Evolutionary conservation across 1,140 invertebrate genomes (phyloP).

Genomic region (Tetramorium alpestre): DNA sequence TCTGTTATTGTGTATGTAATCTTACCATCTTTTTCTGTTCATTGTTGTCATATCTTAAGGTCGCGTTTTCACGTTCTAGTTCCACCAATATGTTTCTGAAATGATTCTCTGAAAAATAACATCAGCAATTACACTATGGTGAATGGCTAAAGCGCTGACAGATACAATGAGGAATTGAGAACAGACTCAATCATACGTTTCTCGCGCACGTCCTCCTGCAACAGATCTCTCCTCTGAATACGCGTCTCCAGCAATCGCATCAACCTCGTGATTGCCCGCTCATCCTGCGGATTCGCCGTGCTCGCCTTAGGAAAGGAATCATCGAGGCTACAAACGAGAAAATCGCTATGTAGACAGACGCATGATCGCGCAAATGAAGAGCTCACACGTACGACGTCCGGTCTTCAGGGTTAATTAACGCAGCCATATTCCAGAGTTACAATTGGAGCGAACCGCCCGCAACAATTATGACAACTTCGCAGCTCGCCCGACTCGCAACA

Average conservation of each 20-base stretch:
- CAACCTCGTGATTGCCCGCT: conserved; percentile 88
- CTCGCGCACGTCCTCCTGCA: conserved; percentile 83
- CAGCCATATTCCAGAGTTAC: not conserved
- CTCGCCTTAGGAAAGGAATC: conserved; percentile 89
- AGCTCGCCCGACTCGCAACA: not conserved
- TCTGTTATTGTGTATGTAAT: conserved; percentile 49
- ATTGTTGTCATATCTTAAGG: conserved; percentile 87
- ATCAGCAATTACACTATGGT: not conserved
- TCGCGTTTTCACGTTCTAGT: conserved; percentile 89
- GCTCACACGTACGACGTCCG: not conserved
- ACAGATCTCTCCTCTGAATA: conserved; percentile 87
- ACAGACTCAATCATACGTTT: conserved; percentile 80
- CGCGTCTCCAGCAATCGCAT: conserved; percentile 90
- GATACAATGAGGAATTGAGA: not conserved
- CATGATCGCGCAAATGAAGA: not conserved
- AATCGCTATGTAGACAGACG: not conserved
- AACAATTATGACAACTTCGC: not conserved
- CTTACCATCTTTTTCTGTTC: conserved; percentile 87
- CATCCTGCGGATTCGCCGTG: conserved; percentile 88
- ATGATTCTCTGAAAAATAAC: conserved; percentile 86
- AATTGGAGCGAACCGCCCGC: not conserved
- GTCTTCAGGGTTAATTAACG: not conserved
- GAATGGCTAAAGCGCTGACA: not conserved
- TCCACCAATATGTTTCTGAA: conserved; percentile 88
- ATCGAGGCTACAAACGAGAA: conserved; percentile 74